These are phyloP conservation scores for Philotrypesis tridentata DNA, from an alignment of 1,140 invertebrate genomes.

Conservation along the genomic window DNA sequence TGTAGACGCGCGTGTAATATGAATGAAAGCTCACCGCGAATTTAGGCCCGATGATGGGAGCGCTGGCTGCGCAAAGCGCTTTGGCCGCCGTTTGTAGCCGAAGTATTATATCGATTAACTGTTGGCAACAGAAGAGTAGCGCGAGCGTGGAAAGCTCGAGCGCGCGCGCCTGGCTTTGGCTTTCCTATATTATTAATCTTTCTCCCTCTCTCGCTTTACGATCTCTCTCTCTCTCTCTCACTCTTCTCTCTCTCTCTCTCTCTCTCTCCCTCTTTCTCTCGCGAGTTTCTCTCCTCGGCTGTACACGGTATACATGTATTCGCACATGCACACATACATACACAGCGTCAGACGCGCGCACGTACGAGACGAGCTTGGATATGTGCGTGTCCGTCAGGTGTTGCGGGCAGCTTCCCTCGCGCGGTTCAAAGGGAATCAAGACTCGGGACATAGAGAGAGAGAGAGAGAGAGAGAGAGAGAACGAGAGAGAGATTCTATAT, in stretches of 20 bases:
- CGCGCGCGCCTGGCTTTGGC: constrained; percentile 64
- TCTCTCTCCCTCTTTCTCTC: constrained; percentile 35
- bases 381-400: constrained; percentile 54
- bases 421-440: constrained; percentile 61
- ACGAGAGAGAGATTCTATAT: too few species aligned
- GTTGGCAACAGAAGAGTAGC: constrained; percentile 71
- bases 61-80: not conserved
- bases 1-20: not conserved
- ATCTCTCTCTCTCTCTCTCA: constrained; percentile 48
- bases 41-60: constrained; percentile 16
- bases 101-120: constrained; percentile 75
- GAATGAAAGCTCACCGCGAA: constrained; percentile 32
- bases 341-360: not conserved
- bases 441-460: constrained; percentile 1
- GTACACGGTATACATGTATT: too few species aligned
- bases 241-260: constrained; percentile 58
- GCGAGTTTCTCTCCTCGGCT: not conserved
- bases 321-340: not conserved
- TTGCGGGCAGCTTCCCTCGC: constrained; percentile 59
- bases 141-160: constrained; percentile 50
- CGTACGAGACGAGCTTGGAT: not conserved
- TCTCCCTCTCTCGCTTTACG: constrained; percentile 54
- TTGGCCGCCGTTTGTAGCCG: constrained; percentile 38
- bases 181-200: constrained; percentile 74
- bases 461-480: too few species aligned